A percentile compares a stretch with the other conserved stretches of the same genome.
Conservation (phyloP, 2,113 vertebrate genomes). For the Nanorana parkeri region DNA sequence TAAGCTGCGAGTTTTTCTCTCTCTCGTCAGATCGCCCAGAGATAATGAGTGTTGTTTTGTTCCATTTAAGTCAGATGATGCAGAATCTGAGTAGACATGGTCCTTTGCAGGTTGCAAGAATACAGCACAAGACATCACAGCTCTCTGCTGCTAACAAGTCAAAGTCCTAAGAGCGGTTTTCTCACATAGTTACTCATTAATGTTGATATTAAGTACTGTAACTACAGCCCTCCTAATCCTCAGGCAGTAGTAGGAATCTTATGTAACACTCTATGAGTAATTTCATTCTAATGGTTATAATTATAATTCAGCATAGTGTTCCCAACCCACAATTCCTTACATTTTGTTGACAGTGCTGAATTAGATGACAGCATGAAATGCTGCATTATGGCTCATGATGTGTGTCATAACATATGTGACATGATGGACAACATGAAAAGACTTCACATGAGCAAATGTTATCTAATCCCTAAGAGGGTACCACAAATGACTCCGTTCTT, state of each 20-base stretch:
- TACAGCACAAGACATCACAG: slow-evolving; percentile 46
- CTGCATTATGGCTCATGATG: not conserved
- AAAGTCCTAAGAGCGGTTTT: slow-evolving; percentile 33
- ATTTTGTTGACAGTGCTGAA: not conserved
- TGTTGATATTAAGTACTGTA: slow-evolving; percentile 20
- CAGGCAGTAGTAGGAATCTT: slow-evolving; percentile 37
- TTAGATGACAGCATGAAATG: not conserved
- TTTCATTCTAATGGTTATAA: slow-evolving; percentile 39
- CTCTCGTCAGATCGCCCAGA: slow-evolving; percentile 15
- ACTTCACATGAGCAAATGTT: too few relatives aligned
- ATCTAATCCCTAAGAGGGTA: too few relatives aligned
- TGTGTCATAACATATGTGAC: too few relatives aligned
- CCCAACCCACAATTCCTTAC: slow-evolving; percentile 19
- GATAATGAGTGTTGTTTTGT: slow-evolving; percentile 20
- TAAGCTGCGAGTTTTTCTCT: not conserved
- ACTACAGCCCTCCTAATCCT: slow-evolving; percentile 36
- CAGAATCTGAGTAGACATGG: slow-evolving; percentile 2
- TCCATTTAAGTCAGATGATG: not conserved
- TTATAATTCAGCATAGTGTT: slow-evolving; percentile 13
- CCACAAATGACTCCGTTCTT: too few relatives aligned
- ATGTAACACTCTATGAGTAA: slow-evolving; percentile 46
- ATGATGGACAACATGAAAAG: too few relatives aligned
- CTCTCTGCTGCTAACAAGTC: slow-evolving; percentile 31
- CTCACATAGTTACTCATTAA: slow-evolving; percentile 44
- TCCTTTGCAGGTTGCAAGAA: slow-evolving; percentile 29